phyloP scores from a whole-genome alignment of 2,797 vertebrate genomes.

The Cossypha dichroa region DNA sequence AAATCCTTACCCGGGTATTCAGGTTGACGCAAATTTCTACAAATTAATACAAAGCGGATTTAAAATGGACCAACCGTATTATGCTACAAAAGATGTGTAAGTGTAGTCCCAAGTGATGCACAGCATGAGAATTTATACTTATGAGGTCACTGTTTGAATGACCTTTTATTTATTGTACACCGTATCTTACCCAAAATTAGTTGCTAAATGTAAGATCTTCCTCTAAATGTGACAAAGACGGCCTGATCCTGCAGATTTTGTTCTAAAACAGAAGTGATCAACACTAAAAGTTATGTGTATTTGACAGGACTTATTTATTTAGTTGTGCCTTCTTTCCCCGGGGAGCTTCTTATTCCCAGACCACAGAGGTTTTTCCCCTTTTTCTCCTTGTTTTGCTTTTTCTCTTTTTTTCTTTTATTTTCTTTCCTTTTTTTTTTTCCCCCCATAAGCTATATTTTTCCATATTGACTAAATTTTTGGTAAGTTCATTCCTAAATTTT shows the following conservation, averaged over 20 bases:
- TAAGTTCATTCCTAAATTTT: not conserved
- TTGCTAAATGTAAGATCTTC: not conserved
- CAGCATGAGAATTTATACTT: not conserved
- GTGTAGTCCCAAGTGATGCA: conserved; percentile 29
- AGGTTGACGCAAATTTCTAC: conserved; percentile 90
- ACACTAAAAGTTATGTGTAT: not conserved
- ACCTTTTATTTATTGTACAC: not conserved
- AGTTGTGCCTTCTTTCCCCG: not conserved
- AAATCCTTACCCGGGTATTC: conserved; percentile 93
- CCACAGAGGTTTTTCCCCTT: rapidly evolving
- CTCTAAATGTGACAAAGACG: not conserved
- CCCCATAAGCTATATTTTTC: not conserved
- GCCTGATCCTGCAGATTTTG: not conserved
- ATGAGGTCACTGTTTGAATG: not conserved
- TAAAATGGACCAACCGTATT: conserved; percentile 94
- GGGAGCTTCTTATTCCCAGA: not conserved
- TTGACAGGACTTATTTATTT: not conserved
- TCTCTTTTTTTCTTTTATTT: not conserved
- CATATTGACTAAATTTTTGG: not conserved
- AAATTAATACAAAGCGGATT: conserved; percentile 90
- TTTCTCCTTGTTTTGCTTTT: not conserved
- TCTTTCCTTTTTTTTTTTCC: not conserved
- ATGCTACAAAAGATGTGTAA: conserved; percentile 88
- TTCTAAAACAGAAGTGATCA: not conserved
- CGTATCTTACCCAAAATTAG: not conserved